A percentile compares a stretch with the other conserved stretches of the same genome.
Evolutionary conservation across 2,113 vertebrate species (phyloP).

Genomic region (Poecile atricapillus): DNA sequence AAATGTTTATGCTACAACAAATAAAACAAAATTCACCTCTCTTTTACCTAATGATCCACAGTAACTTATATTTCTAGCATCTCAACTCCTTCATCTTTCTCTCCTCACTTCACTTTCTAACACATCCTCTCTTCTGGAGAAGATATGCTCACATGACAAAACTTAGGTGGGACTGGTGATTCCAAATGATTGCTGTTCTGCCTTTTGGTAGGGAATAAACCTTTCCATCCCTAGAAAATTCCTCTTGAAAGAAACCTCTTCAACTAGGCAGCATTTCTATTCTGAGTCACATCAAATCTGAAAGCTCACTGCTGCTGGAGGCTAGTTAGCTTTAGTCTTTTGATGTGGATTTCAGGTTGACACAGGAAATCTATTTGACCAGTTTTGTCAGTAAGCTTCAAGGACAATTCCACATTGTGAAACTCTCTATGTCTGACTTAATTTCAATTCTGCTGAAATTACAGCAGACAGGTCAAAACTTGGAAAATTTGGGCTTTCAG

Average conservation of each 20-base stretch:
- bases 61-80: background rate
- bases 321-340: background rate
- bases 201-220: background rate
- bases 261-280: background rate
- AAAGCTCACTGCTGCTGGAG: background rate
- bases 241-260: background rate
- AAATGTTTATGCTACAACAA: background rate
- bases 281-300: background rate
- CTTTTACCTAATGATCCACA: background rate
- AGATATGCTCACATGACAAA: background rate
- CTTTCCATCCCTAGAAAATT: background rate
- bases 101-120: background rate
- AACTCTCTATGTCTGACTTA: background rate
- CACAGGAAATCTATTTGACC: background rate
- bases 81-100: background rate
- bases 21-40: background rate
- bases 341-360: conserved; percentile 24
- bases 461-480: background rate
- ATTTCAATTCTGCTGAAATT: background rate
- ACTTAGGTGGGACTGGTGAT: background rate
- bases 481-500: background rate
- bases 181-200: background rate
- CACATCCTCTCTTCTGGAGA: background rate
- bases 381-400: background rate
- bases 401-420: background rate